Evolutionary conservation across 1,140 invertebrate species (phyloP).

Genomic region (Philotrypesis tridentata): DNA sequence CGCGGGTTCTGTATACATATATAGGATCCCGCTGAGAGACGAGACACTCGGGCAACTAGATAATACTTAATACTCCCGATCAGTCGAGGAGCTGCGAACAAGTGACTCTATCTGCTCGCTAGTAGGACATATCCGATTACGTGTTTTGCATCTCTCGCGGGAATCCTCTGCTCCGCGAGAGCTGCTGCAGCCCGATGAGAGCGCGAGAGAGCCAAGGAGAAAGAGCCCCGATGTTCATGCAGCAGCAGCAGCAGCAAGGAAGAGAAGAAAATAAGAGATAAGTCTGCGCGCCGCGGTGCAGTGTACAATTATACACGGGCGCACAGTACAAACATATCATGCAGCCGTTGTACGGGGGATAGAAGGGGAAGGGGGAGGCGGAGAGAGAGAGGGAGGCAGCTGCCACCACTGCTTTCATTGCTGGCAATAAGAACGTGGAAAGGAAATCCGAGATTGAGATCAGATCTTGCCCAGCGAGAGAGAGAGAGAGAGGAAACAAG

Average conservation of each 20-base stretch:
- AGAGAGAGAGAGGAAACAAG: conserved; percentile 1
- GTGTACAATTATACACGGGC: not conserved
- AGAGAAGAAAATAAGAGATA: not conserved
- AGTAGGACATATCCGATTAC: conserved; percentile 68
- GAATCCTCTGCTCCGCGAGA: conserved; percentile 8
- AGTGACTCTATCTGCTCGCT: conserved; percentile 65
- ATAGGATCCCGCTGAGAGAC: too few relatives aligned
- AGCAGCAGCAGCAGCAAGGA: too few relatives aligned
- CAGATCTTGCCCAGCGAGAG: not conserved
- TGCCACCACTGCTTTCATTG: not conserved
- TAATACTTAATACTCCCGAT: not conserved
- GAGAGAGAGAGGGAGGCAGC: not conserved
- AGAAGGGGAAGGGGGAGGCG: not conserved
- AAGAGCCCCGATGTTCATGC: not conserved
- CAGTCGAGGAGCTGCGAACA: conserved; percentile 46
- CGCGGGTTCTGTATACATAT: too few relatives aligned
- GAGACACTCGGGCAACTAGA: not conserved
- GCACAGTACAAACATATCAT: not conserved
- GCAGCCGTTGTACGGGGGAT: not conserved
- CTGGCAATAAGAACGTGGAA: conserved; percentile 2
- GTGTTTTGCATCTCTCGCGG: conserved; percentile 50
- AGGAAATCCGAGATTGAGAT: conserved; percentile 20
- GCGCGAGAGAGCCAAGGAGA: not conserved
- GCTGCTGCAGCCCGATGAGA: not conserved
- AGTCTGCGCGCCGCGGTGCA: not conserved